These are phyloP conservation scores for Sardina pilchardus DNA, from an alignment of 2,113 vertebrate genomes.

Conservation along the genomic window DNA sequence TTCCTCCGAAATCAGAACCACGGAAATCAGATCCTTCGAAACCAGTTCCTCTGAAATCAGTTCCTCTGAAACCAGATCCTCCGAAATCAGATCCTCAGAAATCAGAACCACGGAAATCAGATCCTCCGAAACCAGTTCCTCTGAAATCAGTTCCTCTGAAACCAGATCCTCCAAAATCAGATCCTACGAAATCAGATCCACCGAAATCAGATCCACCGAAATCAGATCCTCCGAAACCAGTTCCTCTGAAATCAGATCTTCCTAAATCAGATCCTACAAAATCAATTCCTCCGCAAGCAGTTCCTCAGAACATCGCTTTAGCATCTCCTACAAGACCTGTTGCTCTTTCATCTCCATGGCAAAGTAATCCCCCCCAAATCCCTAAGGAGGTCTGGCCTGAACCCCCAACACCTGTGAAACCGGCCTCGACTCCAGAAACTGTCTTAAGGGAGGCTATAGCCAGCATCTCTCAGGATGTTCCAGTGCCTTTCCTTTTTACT, in stretches of 20 bases:
- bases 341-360: not conserved
- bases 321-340: not conserved
- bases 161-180: not conserved
- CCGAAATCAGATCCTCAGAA: not conserved
- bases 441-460: not conserved
- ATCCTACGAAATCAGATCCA: too few species aligned
- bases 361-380: not conserved
- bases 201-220: too few species aligned
- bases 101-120: not conserved
- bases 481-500: not conserved
- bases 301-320: not conserved
- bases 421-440: not conserved
- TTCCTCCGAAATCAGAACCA: not conserved
- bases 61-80: not conserved
- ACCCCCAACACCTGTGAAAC: not conserved
- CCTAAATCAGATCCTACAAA: too few species aligned
- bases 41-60: not conserved
- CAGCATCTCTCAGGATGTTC: not conserved
- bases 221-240: too few species aligned
- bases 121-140: not conserved
- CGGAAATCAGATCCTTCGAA: not conserved
- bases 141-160: not conserved
- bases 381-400: not conserved
- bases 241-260: too few species aligned
- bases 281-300: too few species aligned